Conservation (phyloP, 1,140 invertebrate species). For the Brachionus calyciflorus region DNA sequence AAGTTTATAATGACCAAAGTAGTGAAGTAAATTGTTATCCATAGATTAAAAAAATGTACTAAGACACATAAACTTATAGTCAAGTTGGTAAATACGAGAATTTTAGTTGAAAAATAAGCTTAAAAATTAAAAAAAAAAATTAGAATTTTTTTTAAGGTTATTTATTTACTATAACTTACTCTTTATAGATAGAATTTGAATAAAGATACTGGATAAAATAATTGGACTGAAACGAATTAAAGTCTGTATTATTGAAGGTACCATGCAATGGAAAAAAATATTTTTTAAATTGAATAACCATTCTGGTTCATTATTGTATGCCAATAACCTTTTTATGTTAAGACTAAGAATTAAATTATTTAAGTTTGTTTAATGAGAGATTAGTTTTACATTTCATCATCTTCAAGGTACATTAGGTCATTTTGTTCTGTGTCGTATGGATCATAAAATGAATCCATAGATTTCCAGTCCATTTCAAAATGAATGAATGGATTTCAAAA, state of each 20-base stretch:
- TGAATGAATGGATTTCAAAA: too few species aligned
- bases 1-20: neutral
- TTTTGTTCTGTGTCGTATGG: neutral
- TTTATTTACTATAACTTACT: neutral
- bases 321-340: too few species aligned
- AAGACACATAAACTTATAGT: neutral
- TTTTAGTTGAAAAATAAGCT: neutral
- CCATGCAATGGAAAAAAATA: neutral
- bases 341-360: neutral
- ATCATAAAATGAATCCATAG: neutral
- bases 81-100: neutral
- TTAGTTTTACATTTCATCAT: neutral
- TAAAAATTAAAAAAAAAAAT: neutral
- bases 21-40: neutral
- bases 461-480: neutral
- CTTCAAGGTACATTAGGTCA: neutral
- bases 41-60: neutral
- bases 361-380: neutral
- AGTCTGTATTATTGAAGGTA: neutral
- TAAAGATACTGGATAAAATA: neutral
- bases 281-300: slow-evolving; percentile 12
- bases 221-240: neutral
- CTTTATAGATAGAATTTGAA: neutral
- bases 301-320: neutral
- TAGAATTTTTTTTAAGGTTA: neutral